Evolutionary conservation across 1,140 invertebrate genomes (phyloP).

Genomic region (Metopolophium dirhodum): DNA sequence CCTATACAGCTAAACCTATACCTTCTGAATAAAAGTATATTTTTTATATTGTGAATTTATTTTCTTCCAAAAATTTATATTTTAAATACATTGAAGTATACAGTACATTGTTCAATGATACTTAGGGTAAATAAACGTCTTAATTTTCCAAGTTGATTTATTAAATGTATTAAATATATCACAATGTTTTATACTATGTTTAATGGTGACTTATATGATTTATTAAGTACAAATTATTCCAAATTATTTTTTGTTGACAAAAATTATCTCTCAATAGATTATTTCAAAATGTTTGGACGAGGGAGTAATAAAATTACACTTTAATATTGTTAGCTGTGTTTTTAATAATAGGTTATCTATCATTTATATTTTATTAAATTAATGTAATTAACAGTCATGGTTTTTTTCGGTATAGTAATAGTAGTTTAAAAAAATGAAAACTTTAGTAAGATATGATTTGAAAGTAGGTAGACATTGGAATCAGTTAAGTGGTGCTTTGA

Average conservation of each 20-base stretch:
- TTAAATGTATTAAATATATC: neutral
- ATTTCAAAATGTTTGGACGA: neutral
- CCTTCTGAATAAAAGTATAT: neutral
- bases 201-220: neutral
- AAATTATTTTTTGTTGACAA: neutral
- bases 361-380: neutral
- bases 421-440: neutral
- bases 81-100: neutral
- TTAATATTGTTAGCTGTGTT: neutral
- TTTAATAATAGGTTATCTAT: neutral
- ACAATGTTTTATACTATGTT: neutral
- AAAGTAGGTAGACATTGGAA: neutral
- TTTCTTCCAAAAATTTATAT: neutral
- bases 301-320: neutral
- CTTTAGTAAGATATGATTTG: neutral
- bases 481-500: neutral
- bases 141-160: neutral
- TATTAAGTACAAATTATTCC: neutral
- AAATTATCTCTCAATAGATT: neutral
- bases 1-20: neutral
- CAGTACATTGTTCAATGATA: neutral
- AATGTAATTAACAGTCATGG: neutral
- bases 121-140: neutral
- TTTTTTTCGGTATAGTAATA: neutral
- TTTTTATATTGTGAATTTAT: neutral